phyloP scores from a whole-genome alignment of 2,888 invertebrate species.

The Epinotia bilunana region DNA sequence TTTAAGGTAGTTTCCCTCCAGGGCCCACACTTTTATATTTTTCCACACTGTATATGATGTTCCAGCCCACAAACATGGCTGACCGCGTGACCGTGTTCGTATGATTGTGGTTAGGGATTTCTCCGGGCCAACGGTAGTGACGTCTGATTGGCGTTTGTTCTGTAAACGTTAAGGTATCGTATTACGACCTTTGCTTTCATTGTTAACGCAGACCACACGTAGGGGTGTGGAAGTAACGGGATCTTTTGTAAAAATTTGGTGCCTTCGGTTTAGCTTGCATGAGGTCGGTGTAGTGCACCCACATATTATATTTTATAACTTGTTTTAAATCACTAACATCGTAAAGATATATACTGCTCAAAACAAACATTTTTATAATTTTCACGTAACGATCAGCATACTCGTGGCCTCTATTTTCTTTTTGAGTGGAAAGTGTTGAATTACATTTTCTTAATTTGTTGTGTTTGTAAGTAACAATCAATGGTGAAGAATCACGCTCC shows the following conservation, averaged over 20 bases:
- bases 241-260: background rate
- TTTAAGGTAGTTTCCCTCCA: too few species aligned
- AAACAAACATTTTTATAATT: too few species aligned
- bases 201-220: conserved; percentile 38
- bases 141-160: conserved; percentile 41
- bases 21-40: too few species aligned
- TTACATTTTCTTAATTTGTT: too few species aligned
- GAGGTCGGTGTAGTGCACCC: background rate
- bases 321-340: background rate
- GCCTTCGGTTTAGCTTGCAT: background rate
- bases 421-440: too few species aligned
- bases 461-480: too few species aligned
- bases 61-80: conserved; percentile 1
- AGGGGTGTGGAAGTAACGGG: conserved; percentile 12
- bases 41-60: too few species aligned
- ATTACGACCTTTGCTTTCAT: conserved; percentile 40
- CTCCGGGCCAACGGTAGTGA: conserved; percentile 40
- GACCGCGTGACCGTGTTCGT: conserved; percentile 32
- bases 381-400: too few species aligned
- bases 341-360: background rate
- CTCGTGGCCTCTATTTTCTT: too few species aligned
- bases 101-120: conserved; percentile 39
- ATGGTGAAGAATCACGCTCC: too few species aligned
- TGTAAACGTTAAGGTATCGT: conserved; percentile 35
- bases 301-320: background rate